A percentile compares a stretch with the other conserved stretches of the same genome.
phyloP scores from a whole-genome alignment of 2,113 vertebrate genomes.

The Esox niger region DNA sequence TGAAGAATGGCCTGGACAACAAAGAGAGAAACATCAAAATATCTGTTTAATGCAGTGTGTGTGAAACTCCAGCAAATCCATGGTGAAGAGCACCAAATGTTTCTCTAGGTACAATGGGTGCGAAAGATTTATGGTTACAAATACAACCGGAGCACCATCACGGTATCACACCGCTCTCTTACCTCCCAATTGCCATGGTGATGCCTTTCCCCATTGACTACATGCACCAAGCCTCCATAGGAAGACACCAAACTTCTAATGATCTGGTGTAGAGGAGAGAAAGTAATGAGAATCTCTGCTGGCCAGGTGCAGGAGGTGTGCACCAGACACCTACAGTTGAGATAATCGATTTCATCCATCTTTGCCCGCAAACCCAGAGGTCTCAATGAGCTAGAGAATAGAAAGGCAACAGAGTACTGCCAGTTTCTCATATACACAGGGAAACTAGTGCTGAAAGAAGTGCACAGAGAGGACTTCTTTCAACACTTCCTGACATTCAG shows the following conservation, averaged over 20 bases:
- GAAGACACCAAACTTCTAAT: background rate
- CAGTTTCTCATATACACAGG: slow-evolving; percentile 18
- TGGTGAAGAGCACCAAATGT: slow-evolving; percentile 1
- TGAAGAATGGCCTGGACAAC: background rate
- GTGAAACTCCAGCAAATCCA: slow-evolving; percentile 1
- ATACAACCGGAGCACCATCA: slow-evolving; percentile 9
- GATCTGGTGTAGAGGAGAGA: slow-evolving; percentile 3
- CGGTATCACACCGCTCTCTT: background rate
- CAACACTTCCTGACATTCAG: slow-evolving; percentile 17
- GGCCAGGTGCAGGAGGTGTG: background rate
- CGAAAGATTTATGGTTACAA: slow-evolving; percentile 1
- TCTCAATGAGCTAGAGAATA: slow-evolving; percentile 6
- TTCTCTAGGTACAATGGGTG: slow-evolving; percentile 3
- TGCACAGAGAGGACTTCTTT: slow-evolving; percentile 2
- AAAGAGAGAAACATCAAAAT: background rate
- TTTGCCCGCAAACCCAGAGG: slow-evolving; percentile 2
- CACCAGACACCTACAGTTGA: background rate
- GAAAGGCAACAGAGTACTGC: background rate
- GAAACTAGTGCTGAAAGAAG: slow-evolving; percentile 7
- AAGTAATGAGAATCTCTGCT: slow-evolving; percentile 4
- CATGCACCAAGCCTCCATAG: slow-evolving; percentile 10
- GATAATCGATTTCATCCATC: background rate
- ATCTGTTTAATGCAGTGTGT: background rate
- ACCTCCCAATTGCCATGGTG: slow-evolving; percentile 6
- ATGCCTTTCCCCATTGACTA: slow-evolving; percentile 6